Percentiles rank a stretch among this genome's conserved stretches.
Conservation (phyloP, 2,888 invertebrate genomes). For the Steinernema hermaphroditum region DNA sequence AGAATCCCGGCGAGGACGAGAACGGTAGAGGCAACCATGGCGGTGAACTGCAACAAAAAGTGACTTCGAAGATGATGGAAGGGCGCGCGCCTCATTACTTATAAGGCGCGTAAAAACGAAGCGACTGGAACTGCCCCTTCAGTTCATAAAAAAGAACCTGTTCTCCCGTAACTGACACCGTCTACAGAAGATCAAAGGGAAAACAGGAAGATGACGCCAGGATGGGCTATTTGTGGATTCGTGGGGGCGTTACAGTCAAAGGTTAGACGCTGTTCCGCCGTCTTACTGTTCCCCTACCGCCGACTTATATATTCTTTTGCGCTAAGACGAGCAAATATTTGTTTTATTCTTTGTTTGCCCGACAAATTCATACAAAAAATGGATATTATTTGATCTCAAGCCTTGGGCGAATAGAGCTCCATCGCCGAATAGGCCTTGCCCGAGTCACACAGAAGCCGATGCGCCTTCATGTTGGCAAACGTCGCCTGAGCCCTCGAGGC, state of each 20-base stretch:
- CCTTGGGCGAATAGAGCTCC: slow-evolving; percentile 7
- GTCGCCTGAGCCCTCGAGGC: background rate
- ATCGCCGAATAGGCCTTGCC: slow-evolving; percentile 6
- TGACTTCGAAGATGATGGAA: background rate
- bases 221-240: too few species aligned
- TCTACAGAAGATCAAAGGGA: slow-evolving; percentile 15
- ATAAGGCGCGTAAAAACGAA: slow-evolving; percentile 17
- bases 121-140: slow-evolving; percentile 20
- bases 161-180: background rate
- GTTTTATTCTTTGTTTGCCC: slow-evolving; percentile 27
- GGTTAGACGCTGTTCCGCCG: slow-evolving; percentile 12
- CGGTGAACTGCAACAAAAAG: slow-evolving; percentile 4
- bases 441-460: slow-evolving; percentile 21
- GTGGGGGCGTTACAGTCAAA: background rate
- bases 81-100: background rate
- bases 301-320: slow-evolving; percentile 7
- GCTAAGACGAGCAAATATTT: slow-evolving; percentile 13
- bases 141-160: slow-evolving; percentile 8
- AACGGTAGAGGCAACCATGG: background rate
- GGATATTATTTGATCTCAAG: slow-evolving; percentile 1
- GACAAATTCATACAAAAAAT: background rate
- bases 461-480: slow-evolving; percentile 24
- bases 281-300: background rate
- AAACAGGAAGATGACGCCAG: slow-evolving; percentile 27
- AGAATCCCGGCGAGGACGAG: background rate